Base-by-base conservation (phyloP, 37 sponge, comb jelly and placozoan species). In the Spongilla lacustris region DNA sequence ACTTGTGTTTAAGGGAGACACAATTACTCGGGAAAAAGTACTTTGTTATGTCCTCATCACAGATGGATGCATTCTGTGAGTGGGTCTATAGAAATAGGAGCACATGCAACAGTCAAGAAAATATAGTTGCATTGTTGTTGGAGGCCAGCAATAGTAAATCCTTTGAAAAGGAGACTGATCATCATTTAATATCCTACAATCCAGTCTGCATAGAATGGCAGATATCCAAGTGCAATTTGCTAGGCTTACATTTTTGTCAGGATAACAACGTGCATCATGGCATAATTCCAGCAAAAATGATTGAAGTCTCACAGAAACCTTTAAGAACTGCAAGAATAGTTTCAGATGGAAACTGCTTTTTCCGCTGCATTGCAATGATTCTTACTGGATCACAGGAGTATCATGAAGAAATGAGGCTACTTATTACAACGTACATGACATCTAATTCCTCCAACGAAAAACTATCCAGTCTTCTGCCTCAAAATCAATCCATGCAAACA, bases 1-100 rank as follows among this genome's bases (percentile, higher is more conserved):
- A 58, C 58, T 58, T 58, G 58, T 58, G 58, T 58, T 58, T 58
- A 58, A 58, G 58, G 58, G 58, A 58, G 58, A 58, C 58, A 58
- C 58, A 58, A 17, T 58, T 58, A 58, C 58, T 58, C 58, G 58
- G 58, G 58, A 58, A 58, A 58, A 58, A 58, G 58, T 58, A 58
- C 58, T 58, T 58, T 58, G 58, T 58, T 58, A 58, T 58, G 58
- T 58, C 58, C 58, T 58, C 58, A 58, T 10, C 58, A 58, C 58
- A 58, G 58, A 19, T 58, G 58, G 58, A 58, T 58, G 21, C 58
- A 58, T 58, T 6, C 58, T 58, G 58, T 58, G 58, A 58, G 58
- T 58, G 58, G 58, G 58, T 58, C 58, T 58, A 58, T 58, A 58
- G 58, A 58, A 58, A 58, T 58, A 58, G 58, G 58, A 58, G 58